phyloP scores from a whole-genome alignment of 1,140 invertebrate species.

The Andricus grossulariae region DNA sequence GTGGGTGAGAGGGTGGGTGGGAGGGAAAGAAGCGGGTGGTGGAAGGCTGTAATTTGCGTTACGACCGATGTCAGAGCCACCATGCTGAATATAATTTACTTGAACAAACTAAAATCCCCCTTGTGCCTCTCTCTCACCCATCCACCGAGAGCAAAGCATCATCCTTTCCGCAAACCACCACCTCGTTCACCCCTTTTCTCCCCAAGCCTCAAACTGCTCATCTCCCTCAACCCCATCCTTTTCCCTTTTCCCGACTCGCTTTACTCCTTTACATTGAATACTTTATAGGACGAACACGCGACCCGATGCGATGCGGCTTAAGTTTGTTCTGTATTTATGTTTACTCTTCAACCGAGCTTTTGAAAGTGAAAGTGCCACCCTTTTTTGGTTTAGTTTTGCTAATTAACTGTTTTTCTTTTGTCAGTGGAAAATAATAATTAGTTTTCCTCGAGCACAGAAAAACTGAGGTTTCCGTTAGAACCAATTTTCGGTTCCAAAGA shows the following conservation, averaged over 20 bases:
- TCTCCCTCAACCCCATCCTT: conserved; percentile 56
- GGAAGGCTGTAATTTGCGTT: conserved; percentile 73
- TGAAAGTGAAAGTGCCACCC: background rate
- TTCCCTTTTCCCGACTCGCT: conserved; percentile 47
- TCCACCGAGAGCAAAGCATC: conserved; percentile 46
- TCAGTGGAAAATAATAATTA: background rate
- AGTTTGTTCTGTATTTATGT: conserved; percentile 71
- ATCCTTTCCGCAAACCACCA: conserved; percentile 58
- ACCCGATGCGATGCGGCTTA: conserved; percentile 59
- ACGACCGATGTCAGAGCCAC: conserved; percentile 66
- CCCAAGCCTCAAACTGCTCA: conserved; percentile 38
- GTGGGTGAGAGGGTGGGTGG: conserved; percentile 38
- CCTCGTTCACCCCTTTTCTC: conserved; percentile 36
- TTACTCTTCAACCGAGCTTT: conserved; percentile 51
- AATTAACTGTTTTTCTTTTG: background rate
- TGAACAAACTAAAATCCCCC: conserved; percentile 74
- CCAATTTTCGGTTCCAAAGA: no score
- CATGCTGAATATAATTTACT: conserved; percentile 75
- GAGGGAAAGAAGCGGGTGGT: conserved; percentile 47
- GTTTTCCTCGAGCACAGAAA: background rate
- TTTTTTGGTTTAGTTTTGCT: background rate
- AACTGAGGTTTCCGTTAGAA: no score
- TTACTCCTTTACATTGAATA: conserved; percentile 67
- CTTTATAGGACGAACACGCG: conserved; percentile 66
- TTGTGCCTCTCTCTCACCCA: conserved; percentile 45